Percentiles rank a stretch among this genome's conserved stretches.
These are phyloP conservation scores for Neosalanx taihuensis DNA, from an alignment of 2,797 vertebrate species.

Conservation along the genomic window DNA sequence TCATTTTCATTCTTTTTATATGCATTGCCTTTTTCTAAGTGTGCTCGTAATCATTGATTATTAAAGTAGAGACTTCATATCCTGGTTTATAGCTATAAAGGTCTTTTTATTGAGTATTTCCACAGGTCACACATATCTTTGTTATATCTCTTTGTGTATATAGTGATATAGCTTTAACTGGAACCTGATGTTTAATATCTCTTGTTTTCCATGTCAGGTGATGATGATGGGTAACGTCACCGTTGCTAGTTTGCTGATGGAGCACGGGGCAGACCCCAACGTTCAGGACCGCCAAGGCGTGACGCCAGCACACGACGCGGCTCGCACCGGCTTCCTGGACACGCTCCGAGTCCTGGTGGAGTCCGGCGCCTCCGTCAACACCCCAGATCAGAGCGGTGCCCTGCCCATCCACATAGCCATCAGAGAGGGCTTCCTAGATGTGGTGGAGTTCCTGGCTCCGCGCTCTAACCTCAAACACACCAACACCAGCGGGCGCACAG, in stretches of 20 bases:
- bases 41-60: no score
- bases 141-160: no score
- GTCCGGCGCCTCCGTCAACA: conserved; percentile 79
- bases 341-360: conserved; percentile 83
- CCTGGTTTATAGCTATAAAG: no score
- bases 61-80: no score
- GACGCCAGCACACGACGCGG: conserved; percentile 81
- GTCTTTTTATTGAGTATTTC: no score
- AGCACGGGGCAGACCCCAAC: conserved; percentile 85
- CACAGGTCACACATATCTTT: no score
- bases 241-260: conserved; percentile 79
- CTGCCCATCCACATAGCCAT: conserved; percentile 86
- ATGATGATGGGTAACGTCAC: conserved; percentile 89
- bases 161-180: no score
- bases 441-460: conserved; percentile 78
- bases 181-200: not conserved
- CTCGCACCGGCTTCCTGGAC: conserved; percentile 85
- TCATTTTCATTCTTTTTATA: not conserved
- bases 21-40: no score
- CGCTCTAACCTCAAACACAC: conserved; percentile 78
- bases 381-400: conserved; percentile 71
- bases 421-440: conserved; percentile 74
- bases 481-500: conserved; percentile 75
- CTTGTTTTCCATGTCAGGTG: conserved; percentile 68
- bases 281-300: conserved; percentile 82